Evolutionary conservation across 2,888 invertebrate genomes (phyloP).

Genomic region (Agelastica alni): DNA sequence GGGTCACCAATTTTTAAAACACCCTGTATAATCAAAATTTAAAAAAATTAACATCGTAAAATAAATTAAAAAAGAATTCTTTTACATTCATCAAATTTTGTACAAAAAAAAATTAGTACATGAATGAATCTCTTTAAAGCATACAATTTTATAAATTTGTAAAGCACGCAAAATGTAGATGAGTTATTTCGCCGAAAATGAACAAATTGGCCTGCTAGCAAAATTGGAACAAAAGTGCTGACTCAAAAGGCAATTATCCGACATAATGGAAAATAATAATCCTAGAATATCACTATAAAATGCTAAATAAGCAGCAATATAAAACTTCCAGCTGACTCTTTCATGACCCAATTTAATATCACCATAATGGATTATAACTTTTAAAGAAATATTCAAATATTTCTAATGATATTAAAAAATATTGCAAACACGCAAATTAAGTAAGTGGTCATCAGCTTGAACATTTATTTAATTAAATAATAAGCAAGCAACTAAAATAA

Average conservation of each 20-base stretch:
- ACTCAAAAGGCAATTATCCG: conserved; percentile 33
- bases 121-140: conserved; percentile 12
- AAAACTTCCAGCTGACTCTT: not conserved
- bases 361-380: too few relatives aligned
- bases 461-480: too few relatives aligned
- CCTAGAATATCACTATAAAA: conserved; percentile 31
- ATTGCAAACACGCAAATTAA: too few relatives aligned
- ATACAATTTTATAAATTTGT: conserved; percentile 25
- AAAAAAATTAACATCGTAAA: too few relatives aligned
- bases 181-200: conserved; percentile 13
- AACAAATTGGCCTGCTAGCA: conserved; percentile 5
- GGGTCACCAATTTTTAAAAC: too few relatives aligned
- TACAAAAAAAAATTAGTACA: conserved; percentile 9
- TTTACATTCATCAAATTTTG: not conserved
- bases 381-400: too few relatives aligned
- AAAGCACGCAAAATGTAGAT: conserved; percentile 19
- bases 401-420: too few relatives aligned
- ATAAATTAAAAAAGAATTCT: too few relatives aligned
- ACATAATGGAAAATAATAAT: conserved; percentile 36
- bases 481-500: too few relatives aligned
- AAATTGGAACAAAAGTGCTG: conserved; percentile 33
- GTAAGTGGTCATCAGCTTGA: too few relatives aligned
- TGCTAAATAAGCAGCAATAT: conserved; percentile 30
- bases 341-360: too few relatives aligned
- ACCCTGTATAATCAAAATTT: too few relatives aligned